Percentiles rank a stretch among this genome's conserved stretches.
phyloP scores from a whole-genome alignment of 2,888 invertebrate species.

The Drosophila meridionalis region DNA sequence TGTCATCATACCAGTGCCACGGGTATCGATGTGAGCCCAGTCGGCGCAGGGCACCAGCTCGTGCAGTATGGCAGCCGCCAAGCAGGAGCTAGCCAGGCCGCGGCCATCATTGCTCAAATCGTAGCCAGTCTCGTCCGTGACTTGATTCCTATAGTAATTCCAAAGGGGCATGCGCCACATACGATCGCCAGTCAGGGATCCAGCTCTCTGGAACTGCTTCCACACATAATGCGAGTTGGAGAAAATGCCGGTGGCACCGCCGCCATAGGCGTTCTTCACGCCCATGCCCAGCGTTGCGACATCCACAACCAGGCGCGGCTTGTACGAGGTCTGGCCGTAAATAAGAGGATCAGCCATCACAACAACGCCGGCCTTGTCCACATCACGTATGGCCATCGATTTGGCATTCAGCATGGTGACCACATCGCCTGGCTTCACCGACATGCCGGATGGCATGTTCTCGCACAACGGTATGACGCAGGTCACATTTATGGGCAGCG shows the following conservation, averaged over 20 bases:
- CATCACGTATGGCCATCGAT: conserved; percentile 85
- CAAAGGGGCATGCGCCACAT: conserved; percentile 88
- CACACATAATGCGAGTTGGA: conserved; percentile 86
- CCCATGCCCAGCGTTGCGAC: conserved; percentile 87
- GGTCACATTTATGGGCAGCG: conserved; percentile 86
- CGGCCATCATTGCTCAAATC: conserved; percentile 87
- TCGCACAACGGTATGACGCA: conserved; percentile 85
- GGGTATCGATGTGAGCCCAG: conserved; percentile 91
- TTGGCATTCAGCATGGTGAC: conserved; percentile 86
- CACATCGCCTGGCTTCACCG: conserved; percentile 86
- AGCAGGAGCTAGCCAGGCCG: conserved; percentile 87
- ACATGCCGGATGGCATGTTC: conserved; percentile 87
- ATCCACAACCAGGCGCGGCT: conserved; percentile 86
- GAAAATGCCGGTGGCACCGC: conserved; percentile 87
- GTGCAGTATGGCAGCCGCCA: conserved; percentile 89
- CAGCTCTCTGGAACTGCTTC: conserved; percentile 86
- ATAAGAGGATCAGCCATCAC: conserved; percentile 92
- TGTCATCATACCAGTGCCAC: conserved; percentile 89
- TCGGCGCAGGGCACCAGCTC: conserved; percentile 88
- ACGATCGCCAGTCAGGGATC: conserved; percentile 87
- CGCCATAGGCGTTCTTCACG: conserved; percentile 86
- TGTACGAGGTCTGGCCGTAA: conserved; percentile 89
- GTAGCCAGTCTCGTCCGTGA: conserved; percentile 72
- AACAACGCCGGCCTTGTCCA: conserved; percentile 92
- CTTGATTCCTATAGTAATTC: conserved; percentile 81